Base-by-base conservation (phyloP, 2,797 vertebrate genomes). In the Trachurus trachurus region DNA sequence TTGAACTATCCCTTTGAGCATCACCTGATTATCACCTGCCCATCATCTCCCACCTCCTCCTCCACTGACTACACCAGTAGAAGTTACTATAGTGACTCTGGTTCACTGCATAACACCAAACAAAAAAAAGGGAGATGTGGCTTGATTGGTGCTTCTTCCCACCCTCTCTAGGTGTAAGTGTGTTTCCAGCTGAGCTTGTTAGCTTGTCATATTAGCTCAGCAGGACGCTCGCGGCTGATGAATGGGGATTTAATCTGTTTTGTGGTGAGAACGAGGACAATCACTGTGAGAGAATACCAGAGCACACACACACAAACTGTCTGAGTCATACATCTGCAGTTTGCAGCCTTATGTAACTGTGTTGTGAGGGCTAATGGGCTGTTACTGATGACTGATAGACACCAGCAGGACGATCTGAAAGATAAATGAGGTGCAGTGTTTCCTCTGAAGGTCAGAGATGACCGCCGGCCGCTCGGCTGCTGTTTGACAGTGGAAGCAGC, bases 361-460 rank as follows among this genome's bases (percentile, higher is more conserved):
- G 73, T 31, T 45, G 49, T 65, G 19, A 31, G 47, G 34, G 13
- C 63, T 82, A 74, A 78, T 78, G 67, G 71, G 29, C 52, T 44
- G 61, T 61, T 74, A 10, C 78, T 53, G 71, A 45, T 64, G 70
- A 54, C 80, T 39, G 77, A 85, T 68, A 10, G 79, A 77, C 71
- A 40, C 67, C 77, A 66, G 77, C 61, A 19, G 58, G 57, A 76
- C 0, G 62, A 31, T 78, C 50, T 75, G 6, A 53, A 4, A 66
- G 67, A 39, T 61, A n/a, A 74, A 74, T 22, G 70, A 82, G 78
- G 66, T 65, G 67, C 76, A 62, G 82, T 1, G 39, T 66, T 77
- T 80, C 72, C 66, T 83, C 61, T 81, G 77, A 83, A 83, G 87
- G 87, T 86, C 65, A 4, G 63, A 64, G 63, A 13, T 22, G 63